phyloP scores from a whole-genome alignment of 2,797 vertebrate genomes.

The Danio choprae region DNA sequence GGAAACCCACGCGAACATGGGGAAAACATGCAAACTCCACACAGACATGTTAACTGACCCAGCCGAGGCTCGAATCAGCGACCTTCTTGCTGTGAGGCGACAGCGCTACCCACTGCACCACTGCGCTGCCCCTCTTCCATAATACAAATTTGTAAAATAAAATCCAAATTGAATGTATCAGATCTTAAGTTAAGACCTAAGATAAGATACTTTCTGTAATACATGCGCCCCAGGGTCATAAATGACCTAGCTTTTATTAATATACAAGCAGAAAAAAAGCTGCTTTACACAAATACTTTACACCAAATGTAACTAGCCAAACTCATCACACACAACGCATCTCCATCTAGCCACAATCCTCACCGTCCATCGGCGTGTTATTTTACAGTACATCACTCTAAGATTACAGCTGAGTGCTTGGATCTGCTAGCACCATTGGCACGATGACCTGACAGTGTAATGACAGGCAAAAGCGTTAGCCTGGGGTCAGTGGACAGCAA shows the following conservation, averaged over 20 bases:
- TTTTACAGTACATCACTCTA: constrained; percentile 27
- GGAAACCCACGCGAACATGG: too few relatives aligned
- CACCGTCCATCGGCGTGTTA: background rate
- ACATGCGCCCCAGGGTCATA: too few relatives aligned
- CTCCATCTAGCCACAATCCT: background rate
- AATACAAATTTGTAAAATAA: too few relatives aligned
- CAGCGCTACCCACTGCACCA: too few relatives aligned
- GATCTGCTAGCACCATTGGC: constrained; percentile 1
- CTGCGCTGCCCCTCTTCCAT: too few relatives aligned
- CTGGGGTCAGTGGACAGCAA: constrained; percentile 27
- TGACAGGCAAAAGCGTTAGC: constrained; percentile 24
- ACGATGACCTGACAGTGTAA: constrained; percentile 37
- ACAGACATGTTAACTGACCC: too few relatives aligned
- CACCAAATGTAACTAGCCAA: background rate
- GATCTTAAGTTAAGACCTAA: too few relatives aligned
- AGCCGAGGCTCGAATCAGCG: too few relatives aligned
- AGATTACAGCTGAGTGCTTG: constrained; percentile 13
- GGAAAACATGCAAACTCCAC: too few relatives aligned
- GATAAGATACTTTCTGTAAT: too few relatives aligned
- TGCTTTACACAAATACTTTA: background rate
- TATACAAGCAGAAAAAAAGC: background rate
- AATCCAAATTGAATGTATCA: too few relatives aligned
- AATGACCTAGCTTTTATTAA: background rate
- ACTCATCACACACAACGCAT: background rate
- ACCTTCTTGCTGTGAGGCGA: too few relatives aligned